These are phyloP conservation scores for Ahaetulla prasina DNA, from an alignment of 2,113 vertebrate genomes.

Conservation along the genomic window DNA sequence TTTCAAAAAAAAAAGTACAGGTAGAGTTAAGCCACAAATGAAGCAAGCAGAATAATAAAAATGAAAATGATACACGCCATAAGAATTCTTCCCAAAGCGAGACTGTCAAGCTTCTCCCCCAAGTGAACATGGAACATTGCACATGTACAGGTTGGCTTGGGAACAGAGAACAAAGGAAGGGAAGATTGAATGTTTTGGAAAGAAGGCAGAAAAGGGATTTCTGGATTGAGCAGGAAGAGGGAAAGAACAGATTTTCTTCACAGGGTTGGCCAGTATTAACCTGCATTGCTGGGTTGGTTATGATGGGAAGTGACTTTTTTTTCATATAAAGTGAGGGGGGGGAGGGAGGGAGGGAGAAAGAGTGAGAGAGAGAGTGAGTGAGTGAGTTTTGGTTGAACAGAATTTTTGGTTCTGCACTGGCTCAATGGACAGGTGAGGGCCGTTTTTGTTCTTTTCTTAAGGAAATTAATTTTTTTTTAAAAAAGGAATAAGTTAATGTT, in stretches of 20 bases:
- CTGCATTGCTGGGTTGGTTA: background rate
- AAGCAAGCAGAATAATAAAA: background rate
- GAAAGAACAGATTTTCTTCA: background rate
- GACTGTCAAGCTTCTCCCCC: background rate
- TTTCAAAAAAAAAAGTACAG: background rate
- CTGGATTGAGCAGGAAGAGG: background rate
- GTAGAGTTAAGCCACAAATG: background rate
- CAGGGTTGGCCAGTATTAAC: background rate
- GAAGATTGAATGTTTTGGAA: background rate
- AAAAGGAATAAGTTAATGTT: background rate
- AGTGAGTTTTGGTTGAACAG: background rate
- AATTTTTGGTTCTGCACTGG: background rate
- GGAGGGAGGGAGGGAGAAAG: fast-evolving
- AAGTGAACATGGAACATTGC: background rate
- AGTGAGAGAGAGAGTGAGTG: fast-evolving
- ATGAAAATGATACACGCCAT: background rate
- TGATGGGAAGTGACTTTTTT: background rate
- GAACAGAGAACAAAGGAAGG: background rate
- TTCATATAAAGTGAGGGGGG: background rate
- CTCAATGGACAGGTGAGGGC: background rate
- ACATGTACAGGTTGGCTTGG: background rate
- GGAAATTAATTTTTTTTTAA: background rate
- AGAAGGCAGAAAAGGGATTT: background rate
- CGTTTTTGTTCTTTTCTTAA: background rate
- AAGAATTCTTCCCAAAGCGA: background rate